These are phyloP conservation scores for Meriones unguiculatus DNA, from an alignment of 2,113 vertebrate species.

Conservation along the genomic window DNA sequence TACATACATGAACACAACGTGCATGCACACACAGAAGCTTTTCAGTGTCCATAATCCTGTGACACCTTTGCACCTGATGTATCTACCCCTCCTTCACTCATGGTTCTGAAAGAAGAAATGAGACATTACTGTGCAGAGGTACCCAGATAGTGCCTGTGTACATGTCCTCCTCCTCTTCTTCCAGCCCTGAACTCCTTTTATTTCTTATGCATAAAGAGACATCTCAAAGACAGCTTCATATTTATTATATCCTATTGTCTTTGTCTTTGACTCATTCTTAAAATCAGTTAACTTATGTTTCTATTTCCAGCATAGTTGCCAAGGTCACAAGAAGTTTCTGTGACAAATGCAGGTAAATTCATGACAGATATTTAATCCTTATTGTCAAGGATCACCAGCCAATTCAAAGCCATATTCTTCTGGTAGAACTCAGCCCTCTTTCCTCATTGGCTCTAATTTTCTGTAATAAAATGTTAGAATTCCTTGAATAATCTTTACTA, in stretches of 20 bases:
- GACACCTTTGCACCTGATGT: background rate
- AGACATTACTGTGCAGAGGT: background rate
- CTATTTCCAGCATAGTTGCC: background rate
- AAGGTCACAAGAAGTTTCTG: background rate
- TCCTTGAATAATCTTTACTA: background rate
- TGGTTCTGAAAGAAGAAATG: background rate
- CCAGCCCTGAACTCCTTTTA: background rate
- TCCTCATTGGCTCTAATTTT: background rate
- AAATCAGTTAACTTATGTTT: background rate
- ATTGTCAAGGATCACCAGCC: background rate
- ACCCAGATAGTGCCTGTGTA: background rate
- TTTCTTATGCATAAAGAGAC: background rate
- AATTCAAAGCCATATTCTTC: background rate
- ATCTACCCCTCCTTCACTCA: background rate
- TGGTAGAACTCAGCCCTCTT: too few relatives aligned
- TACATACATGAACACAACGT: background rate
- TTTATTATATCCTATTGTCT: background rate
- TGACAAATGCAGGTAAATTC: background rate
- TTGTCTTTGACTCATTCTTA: background rate
- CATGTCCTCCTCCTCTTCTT: background rate
- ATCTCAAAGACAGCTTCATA: background rate
- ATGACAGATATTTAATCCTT: background rate
- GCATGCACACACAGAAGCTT: background rate
- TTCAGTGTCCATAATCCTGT: background rate
- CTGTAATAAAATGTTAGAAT: background rate